Conservation (phyloP, 2,113 vertebrate species). For the Archocentrus centrarchus region DNA sequence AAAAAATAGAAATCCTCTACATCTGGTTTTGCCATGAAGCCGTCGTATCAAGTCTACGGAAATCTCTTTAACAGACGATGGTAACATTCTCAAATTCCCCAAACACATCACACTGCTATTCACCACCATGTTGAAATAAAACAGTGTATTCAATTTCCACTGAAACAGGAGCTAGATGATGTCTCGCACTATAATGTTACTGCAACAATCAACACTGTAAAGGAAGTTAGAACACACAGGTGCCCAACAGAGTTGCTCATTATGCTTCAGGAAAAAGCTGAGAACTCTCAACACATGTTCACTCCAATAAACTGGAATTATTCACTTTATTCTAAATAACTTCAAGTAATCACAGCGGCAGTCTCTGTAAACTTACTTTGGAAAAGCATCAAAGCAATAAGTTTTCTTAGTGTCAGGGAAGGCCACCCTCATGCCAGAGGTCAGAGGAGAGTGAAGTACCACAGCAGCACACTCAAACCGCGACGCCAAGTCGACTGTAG, state of each 20-base stretch:
- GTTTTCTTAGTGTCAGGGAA: slow-evolving; percentile 99
- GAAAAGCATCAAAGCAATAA: slow-evolving; percentile 98
- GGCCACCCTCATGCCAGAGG: slow-evolving; percentile 97
- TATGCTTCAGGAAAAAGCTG: neutral
- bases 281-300: neutral
- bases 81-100: neutral
- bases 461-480: slow-evolving; percentile 98
- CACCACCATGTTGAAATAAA: neutral
- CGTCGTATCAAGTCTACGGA: neutral
- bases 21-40: neutral
- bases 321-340: neutral
- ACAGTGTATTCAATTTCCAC: no score
- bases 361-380: slow-evolving; percentile 85
- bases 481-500: slow-evolving; percentile 95
- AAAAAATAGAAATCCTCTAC: neutral
- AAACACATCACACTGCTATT: neutral
- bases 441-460: slow-evolving; percentile 95
- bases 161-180: no score
- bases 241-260: neutral
- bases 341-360: neutral
- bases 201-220: neutral
- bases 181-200: neutral
- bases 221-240: neutral
- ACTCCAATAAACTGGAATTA: neutral
- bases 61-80: neutral